Base-by-base conservation (phyloP, 2,797 vertebrate genomes). In the Eurystomus glaucurus region DNA sequence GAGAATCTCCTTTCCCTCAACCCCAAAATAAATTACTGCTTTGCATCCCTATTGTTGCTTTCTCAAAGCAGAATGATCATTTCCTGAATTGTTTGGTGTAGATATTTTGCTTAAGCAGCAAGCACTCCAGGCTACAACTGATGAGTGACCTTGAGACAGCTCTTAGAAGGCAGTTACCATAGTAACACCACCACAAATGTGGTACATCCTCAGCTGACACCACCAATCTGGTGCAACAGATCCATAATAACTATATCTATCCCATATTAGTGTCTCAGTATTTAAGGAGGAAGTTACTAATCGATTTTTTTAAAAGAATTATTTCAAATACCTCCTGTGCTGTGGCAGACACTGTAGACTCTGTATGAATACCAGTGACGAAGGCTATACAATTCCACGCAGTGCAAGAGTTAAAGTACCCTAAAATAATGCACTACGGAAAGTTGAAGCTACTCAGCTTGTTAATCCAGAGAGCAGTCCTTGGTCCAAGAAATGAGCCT, bases 121-220 rank as follows among this genome's bases (percentile, higher is more conserved):
- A 97, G 96, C 97, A 94, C 97, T 97, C 93, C 79, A 76, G 92
- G 94, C 96, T 97, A 96, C 96, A 97, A 99, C 96, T 94, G 94
- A 98, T 96, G 96, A 98, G 97, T 98, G 98, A 99, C 99, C 98
- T 99, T 98, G 98, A 99, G 97, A 97, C 96, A 97, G 98, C 98
- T 97, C 98, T 97, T 95, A 92, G 95, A 97, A 99, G 98, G 98
- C 98, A 98, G 98, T 98, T 96, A 92, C 98, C 98, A 99, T 99
- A 97, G 98, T 97, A 99, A 99, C 98, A 92, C 77, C 94, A 98
- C 97, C 96, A 98, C 98, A 98, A 98, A 97, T 93, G 96, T 95
- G 96, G 96, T 97, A 97, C 97, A 95, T 98, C 96, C 95, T 97
- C 95, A 93, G 97, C 93, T 95, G 98, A 97, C 89, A 96, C 95